Base-by-base conservation (phyloP, 53 echinoderm and acorn worm genomes). In the Pentamera pediparva region DNA sequence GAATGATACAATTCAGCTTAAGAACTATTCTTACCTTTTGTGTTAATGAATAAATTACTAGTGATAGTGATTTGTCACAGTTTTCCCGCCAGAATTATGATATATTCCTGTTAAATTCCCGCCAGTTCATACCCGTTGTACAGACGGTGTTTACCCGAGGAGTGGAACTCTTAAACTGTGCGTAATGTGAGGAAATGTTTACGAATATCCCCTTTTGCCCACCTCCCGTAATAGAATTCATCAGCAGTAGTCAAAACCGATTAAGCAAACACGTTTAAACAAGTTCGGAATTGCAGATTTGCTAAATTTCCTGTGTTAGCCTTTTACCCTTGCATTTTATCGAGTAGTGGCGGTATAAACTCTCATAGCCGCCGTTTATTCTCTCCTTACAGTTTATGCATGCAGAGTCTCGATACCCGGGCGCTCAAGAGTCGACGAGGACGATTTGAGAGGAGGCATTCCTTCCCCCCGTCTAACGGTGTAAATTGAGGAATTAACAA, bases 361-460 rank as follows among this genome's bases (percentile, higher is more conserved):
- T 65, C 65, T 7, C 25, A 39, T 65, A 65, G n/a, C n/a, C n/a
- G n/a, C n/a, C n/a, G 49, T 47, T 28, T 32, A 28, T 34, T 70
- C 70, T 70, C 70, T 51, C 32, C 70, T 70, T 70, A 70, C 70
- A 27, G 13, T 70, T 70, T 70, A 70, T 70, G 70, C 70, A 70
- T 70, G 49, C 70, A 70, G 45, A 7, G 25, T 70, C 70, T 70
- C 70, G 30, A 70, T 49, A 70, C 70, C 32, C 70, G 35, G 20
- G 27, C 70, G 70, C 32, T 70, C 31, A 35, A 70, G 70, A 49
- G 30, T 35, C 49, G 31, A 35, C 32, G 70, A 51, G 52, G 33
- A 25, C 22, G 26, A 35, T 38, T 65, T 40, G 40, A 65, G 65
- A 65, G 65, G 22, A 19, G 37, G n/a, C n/a, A n/a, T n/a, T n/a